These are phyloP conservation scores for Callorhinus ursinus DNA, from an alignment of 2,113 vertebrate species.

Conservation along the genomic window DNA sequence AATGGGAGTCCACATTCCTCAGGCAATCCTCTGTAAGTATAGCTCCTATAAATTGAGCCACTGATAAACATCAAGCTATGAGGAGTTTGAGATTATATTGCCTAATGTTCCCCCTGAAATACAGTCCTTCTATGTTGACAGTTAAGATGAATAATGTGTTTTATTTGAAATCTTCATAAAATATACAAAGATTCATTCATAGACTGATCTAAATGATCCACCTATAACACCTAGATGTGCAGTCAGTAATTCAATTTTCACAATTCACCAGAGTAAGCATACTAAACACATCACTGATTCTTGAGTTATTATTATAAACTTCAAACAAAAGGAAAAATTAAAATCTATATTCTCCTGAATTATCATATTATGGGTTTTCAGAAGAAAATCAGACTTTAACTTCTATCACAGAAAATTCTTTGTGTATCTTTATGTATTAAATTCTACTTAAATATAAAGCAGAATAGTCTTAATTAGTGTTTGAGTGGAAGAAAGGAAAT, in stretches of 20 bases:
- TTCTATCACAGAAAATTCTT: background rate
- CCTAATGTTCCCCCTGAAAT: background rate
- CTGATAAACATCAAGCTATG: background rate
- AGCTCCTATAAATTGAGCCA: background rate
- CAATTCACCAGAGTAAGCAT: background rate
- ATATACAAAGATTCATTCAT: background rate
- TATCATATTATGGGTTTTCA: background rate
- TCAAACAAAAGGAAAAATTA: conserved; percentile 7
- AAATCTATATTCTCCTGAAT: background rate
- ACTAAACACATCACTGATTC: background rate
- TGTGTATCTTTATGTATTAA: background rate
- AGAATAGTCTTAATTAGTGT: background rate
- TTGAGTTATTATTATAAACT: background rate
- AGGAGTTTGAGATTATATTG: background rate
- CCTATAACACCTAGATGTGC: background rate
- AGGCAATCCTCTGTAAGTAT: background rate
- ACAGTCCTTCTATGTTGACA: background rate
- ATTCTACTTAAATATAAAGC: conserved; percentile 21
- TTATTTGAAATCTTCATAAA: background rate
- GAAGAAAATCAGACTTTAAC: background rate
- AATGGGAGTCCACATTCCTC: background rate
- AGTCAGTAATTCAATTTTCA: background rate
- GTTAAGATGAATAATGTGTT: background rate
- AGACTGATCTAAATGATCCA: background rate
- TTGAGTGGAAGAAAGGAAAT: background rate